Base-by-base conservation (phyloP, 2,113 vertebrate species). In the Plestiodon gilberti region DNA sequence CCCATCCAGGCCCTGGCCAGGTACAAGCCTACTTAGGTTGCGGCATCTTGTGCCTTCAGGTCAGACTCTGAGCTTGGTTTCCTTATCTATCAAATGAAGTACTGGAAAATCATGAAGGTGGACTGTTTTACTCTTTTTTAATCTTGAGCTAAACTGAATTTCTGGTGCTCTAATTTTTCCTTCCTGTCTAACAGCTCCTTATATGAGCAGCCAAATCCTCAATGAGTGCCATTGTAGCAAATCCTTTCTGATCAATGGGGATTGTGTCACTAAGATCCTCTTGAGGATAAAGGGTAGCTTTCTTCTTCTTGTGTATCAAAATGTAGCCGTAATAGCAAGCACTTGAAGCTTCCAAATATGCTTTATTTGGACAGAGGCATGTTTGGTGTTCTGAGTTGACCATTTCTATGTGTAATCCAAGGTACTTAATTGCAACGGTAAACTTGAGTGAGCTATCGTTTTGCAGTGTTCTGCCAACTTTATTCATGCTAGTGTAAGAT, bases 401-500 rank as follows among this genome's bases (percentile, higher is more conserved):
- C 94, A 95, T 91, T 92, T 93, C 85, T 91, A 28, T 70, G 57
- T 85, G 87, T 76, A 93, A 87, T 85, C 81, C 92, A 75, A 78
- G 40, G 28, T 57, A 35, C 8, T 73, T 89, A 62, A 69, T 86
- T 80, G 62, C 76, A 70, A 48, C 75, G 86, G 85, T 69, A 83
- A 55, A 90, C 90, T n/a, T 91, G 75, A 90, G 80, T 89, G 52
- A 79, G 48, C 52, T 93, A 67, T 89, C 61, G 87, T 84, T 93
- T 88, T 90, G 88, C 85, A 92, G 85, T 89, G 4, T 91, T 90
- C 18, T 88, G 90, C 85, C 85, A 91, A 73, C 93, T 79, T 91
- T 87, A 18, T 92, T 90, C 93, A 67, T 87, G 88, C 92, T 81
- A 94, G 93, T 93, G 90, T 97, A 97, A 97, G 96, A 96, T 96